These are phyloP conservation scores for Dermatemys mawii DNA, from an alignment of 2,113 vertebrate species.

Conservation along the genomic window DNA sequence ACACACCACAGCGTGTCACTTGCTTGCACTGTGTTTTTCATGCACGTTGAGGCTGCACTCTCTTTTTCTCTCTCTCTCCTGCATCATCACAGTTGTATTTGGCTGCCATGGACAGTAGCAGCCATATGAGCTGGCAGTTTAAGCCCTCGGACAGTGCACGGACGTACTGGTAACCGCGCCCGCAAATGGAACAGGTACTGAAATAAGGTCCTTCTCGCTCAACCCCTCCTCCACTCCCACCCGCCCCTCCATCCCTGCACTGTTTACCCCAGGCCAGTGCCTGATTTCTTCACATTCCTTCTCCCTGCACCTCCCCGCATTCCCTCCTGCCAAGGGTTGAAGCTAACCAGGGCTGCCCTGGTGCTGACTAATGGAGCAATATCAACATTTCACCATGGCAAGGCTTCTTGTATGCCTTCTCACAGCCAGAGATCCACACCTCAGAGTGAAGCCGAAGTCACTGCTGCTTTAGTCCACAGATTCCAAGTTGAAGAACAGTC, in stretches of 20 bases:
- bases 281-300: constrained; percentile 72
- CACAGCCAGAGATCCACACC: background rate
- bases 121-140: constrained; percentile 94
- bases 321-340: constrained; percentile 51
- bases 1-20: constrained; percentile 71
- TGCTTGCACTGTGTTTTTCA: constrained; percentile 82
- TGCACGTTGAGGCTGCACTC: constrained; percentile 84
- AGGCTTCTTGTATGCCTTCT: background rate
- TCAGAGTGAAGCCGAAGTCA: background rate
- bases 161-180: constrained; percentile 91
- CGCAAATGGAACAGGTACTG: constrained; percentile 89
- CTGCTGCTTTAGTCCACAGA: background rate
- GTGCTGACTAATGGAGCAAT: constrained; percentile 24
- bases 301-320: constrained; percentile 65
- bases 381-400: background rate
- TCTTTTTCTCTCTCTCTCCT: constrained; percentile 83
- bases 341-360: constrained; percentile 21
- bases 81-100: constrained; percentile 94
- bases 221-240: constrained; percentile 63
- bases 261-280: constrained; percentile 65
- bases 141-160: constrained; percentile 94
- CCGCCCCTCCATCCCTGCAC: constrained; percentile 71
- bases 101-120: constrained; percentile 93
- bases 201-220: constrained; percentile 79
- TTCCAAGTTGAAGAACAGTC: background rate